Evolutionary conservation across 2,113 vertebrate species (phyloP).

Genomic region (Toxotes jaculatrix): DNA sequence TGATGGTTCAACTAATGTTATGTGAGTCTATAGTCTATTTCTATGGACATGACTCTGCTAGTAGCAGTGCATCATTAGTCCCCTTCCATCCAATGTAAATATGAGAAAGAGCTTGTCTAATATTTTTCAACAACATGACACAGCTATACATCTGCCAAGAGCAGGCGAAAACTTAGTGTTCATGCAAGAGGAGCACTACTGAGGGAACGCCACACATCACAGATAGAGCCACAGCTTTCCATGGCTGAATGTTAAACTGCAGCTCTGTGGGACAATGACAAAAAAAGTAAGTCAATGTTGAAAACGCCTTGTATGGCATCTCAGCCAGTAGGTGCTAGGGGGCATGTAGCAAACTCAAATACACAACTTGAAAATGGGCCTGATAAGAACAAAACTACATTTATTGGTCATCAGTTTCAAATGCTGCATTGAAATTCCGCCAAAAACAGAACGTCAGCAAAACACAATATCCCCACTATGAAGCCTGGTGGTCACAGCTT

Average conservation of each 20-base stretch:
- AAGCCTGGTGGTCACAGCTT: neutral
- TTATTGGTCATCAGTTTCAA: too few relatives aligned
- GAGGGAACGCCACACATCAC: neutral
- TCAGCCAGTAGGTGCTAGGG: neutral
- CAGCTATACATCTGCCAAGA: neutral
- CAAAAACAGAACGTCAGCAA: neutral
- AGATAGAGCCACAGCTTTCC: neutral
- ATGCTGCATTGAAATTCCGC: too few relatives aligned
- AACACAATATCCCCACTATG: neutral
- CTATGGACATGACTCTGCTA: neutral
- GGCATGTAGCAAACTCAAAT: neutral
- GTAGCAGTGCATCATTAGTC: too few relatives aligned
- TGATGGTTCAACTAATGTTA: neutral
- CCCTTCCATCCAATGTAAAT: neutral
- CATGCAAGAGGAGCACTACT: neutral
- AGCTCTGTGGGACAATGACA: neutral
- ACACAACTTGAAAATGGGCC: too few relatives aligned
- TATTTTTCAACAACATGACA: neutral
- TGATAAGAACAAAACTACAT: neutral
- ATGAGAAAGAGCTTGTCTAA: neutral
- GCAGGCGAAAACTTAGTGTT: neutral
- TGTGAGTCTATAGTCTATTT: neutral
- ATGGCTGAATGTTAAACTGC: neutral
- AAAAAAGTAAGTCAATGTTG: neutral
- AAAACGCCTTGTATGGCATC: neutral